Percentiles rank a stretch among this genome's conserved stretches.
phyloP scores from a whole-genome alignment of 2,797 vertebrate genomes.

The Lepilemur ruficaudatus region DNA sequence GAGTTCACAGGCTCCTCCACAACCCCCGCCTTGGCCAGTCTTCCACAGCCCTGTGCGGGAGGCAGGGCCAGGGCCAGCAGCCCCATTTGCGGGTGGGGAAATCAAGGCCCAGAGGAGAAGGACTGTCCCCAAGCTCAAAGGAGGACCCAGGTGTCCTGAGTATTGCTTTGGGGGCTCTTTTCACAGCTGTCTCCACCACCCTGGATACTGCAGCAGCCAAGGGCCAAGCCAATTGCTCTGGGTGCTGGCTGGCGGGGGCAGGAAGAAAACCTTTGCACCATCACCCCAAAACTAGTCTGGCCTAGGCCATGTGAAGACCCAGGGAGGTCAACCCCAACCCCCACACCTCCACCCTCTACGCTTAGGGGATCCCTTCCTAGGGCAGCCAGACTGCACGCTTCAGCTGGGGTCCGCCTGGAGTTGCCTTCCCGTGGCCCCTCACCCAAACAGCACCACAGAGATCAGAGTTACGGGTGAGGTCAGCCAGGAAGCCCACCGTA shows the following conservation, averaged over 20 bases:
- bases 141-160: neutral
- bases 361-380: neutral
- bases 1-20: conserved; percentile 10
- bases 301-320: neutral
- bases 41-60: conserved; percentile 9
- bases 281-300: neutral
- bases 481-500: fast-evolving
- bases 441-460: neutral
- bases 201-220: neutral
- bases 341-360: neutral
- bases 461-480: neutral
- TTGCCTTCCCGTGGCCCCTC: neutral
- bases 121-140: neutral
- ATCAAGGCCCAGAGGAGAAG: neutral
- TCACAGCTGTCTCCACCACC: neutral
- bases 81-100: neutral
- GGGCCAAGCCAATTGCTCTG: neutral
- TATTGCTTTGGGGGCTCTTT: neutral
- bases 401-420: neutral
- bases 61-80: neutral
- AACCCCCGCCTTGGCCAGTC: neutral
- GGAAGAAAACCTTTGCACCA: neutral
- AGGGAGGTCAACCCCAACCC: neutral
- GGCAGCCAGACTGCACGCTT: neutral
- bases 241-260: neutral